Evolutionary conservation across 2,888 invertebrate species (phyloP), one percentile per base, ranked within the genome.

Genomic region (Phyllotreta striolata): DNA sequence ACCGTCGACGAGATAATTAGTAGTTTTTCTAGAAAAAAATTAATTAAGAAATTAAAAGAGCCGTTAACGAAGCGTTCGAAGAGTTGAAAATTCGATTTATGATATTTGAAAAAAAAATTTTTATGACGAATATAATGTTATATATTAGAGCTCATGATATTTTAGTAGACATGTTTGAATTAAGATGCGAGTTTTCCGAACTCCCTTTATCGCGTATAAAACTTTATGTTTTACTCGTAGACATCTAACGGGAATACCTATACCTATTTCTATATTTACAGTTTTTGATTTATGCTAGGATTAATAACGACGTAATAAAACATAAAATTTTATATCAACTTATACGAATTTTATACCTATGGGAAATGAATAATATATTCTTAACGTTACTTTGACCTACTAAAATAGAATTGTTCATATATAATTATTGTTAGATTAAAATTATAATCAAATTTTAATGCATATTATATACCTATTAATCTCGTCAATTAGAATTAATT

Each of bases 1-100:
- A 83, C 88, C 89, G 66, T 83, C 83, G 64, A 63, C 73, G 64
- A 77, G 76, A 76, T 78, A 77, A 77, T 70, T 57, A 7, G 13
- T 39, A 24, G 10, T 34, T 56, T 43, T 34, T 34, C 24, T 24
- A 34, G 34, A 10, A 46, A 46, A 14, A 24, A 44, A 35, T 41
- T 55, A 43, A 43, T n/a, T 55, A 41, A 40, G 12, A 37, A 13
- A 44, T 55, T 43, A 41, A 13, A 5, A 47, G 5, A 24, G 47
- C 35, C 39, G 38, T 39, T 38, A 43, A 43, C 6, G 8, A 14
- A 57, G 38, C 35, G 46, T 39, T 57, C 12, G n/a, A 24, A 9
- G 35, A 34, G 9, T 6, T 49, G 8, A 7, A 35, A 24, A 24
- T 52, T 52, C 38, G 37, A 37, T 52, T 52, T 52, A 52, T 47